Base-by-base conservation (phyloP, 2,113 vertebrate genomes). In the Sinocyclocheilus anshuiensis region DNA sequence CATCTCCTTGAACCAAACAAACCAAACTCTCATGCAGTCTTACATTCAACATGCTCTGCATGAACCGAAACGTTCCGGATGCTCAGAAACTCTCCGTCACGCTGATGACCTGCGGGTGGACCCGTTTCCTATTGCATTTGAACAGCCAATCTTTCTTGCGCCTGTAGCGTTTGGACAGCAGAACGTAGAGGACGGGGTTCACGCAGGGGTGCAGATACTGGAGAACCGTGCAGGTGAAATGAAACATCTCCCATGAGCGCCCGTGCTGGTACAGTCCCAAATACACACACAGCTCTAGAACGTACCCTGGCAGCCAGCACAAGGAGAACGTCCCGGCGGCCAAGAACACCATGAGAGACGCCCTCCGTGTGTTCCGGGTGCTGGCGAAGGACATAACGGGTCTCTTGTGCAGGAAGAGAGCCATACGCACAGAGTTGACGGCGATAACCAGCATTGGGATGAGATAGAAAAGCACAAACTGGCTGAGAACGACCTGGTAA, bases 391-490 rank as follows among this genome's bases (percentile, higher is more conserved):
- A 94, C 92, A 95, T 94, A 63, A 94, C 84, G 0, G 95, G 94
- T 63, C 93, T 94, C 91, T 90, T 94, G 87, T 93, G 93, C 59
- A 96, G 92, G 88, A 94, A 95, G n/a, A 92, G 63, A 81, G 89
- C 90, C 84, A 95, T 90, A 1, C 92, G 94, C 71, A 89, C 87
- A 26, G 94, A 94, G 89, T 93, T 96, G 87, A 93, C 93, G 79
- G 93, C 94, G 15, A 95, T 94, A 85, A 94, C 88, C 57, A 92
- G 91, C 93, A 94, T 93, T 53, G 92, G 93, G 77, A 94, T 78
- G 87, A 96, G 93, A 90, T 91, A 94, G 89, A 90, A 95, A 65
- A 95, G 92, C 72, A 94, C 89, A 90, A 95, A 94, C 90, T 95
- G 94, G 74, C 86, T 94, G 10, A 96, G 86, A 61, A 95, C 89